These are phyloP conservation scores for Lasioglossum figueresi DNA, from an alignment of 2,888 invertebrate genomes.

Conservation along the genomic window DNA sequence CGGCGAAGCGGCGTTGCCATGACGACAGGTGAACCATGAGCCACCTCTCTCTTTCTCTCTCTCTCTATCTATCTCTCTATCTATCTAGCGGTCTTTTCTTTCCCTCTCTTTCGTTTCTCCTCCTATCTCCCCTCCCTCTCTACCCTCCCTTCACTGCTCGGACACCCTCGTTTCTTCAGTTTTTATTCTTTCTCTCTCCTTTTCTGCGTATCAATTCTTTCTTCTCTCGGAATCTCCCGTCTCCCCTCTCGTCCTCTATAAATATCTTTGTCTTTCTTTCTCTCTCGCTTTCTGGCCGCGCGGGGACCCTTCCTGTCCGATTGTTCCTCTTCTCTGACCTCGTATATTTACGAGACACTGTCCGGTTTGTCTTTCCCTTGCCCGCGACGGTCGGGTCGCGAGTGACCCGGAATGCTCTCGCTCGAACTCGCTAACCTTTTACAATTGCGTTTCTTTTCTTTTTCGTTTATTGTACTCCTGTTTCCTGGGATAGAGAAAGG, in stretches of 20 bases:
- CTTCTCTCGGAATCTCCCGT: slow-evolving; percentile 37
- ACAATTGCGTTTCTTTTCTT: not conserved
- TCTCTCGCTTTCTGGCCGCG: slow-evolving; percentile 53
- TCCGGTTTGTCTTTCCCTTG: slow-evolving; percentile 52
- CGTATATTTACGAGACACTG: slow-evolving; percentile 56
- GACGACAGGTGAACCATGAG: slow-evolving; percentile 83
- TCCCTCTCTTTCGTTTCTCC: slow-evolving; percentile 39
- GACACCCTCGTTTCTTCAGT: slow-evolving; percentile 31
- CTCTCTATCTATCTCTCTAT: slow-evolving; percentile 43
- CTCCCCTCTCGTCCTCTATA: slow-evolving; percentile 34
- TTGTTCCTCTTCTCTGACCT: slow-evolving; percentile 63
- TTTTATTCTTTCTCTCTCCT: slow-evolving; percentile 38
- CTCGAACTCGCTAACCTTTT: not conserved
- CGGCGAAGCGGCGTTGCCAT: slow-evolving; percentile 83
- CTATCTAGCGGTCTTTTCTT: slow-evolving; percentile 16
- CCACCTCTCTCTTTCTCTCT: slow-evolving; percentile 55
- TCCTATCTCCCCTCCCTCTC: slow-evolving; percentile 37
- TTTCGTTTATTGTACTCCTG: not conserved
- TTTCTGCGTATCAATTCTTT: slow-evolving; percentile 40
- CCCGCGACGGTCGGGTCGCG: slow-evolving; percentile 6
- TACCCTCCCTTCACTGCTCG: slow-evolving; percentile 2
- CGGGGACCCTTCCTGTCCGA: slow-evolving; percentile 46
- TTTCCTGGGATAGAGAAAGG: not conserved
- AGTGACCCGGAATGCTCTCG: not conserved
- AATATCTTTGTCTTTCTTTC: slow-evolving; percentile 23